Conservation (phyloP, 2,797 vertebrate species). For the Mycteria americana region DNA sequence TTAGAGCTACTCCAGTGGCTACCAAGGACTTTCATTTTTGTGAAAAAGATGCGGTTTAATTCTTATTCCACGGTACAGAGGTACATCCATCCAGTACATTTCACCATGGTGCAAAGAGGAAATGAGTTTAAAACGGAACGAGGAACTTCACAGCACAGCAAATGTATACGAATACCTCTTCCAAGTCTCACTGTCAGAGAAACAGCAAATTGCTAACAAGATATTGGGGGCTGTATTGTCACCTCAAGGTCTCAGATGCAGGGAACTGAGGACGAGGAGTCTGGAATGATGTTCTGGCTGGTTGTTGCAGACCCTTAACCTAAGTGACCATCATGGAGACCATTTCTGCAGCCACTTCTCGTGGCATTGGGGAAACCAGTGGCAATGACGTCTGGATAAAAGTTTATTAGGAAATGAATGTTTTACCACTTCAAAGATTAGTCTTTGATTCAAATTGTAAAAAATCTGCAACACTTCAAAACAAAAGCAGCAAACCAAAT, state of each 20-base stretch:
- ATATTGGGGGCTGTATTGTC: not conserved
- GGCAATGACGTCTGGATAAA: not conserved
- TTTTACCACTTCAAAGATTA: not conserved
- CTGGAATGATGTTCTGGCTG: not conserved
- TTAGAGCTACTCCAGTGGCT: slow-evolving; percentile 11
- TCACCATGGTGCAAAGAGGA: not conserved
- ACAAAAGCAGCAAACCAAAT: not conserved
- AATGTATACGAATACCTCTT: not conserved
- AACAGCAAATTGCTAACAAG: not conserved
- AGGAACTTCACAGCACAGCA: not conserved
- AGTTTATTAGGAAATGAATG: not conserved
- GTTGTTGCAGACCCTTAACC: not conserved
- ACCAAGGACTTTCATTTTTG: not conserved
- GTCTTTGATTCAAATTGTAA: not conserved
- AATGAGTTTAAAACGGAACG: not conserved
- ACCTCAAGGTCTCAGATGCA: not conserved
- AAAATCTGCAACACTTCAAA: not conserved
- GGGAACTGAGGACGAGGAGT: not conserved
- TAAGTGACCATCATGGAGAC: not conserved
- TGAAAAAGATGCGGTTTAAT: not conserved
- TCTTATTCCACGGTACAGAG: not conserved
- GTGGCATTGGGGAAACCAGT: not conserved
- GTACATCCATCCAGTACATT: not conserved
- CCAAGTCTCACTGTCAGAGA: not conserved
- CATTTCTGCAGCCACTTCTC: not conserved